Evolutionary conservation across 2,888 invertebrate species (phyloP).

Genomic region (Eupithecia dodoneata): DNA sequence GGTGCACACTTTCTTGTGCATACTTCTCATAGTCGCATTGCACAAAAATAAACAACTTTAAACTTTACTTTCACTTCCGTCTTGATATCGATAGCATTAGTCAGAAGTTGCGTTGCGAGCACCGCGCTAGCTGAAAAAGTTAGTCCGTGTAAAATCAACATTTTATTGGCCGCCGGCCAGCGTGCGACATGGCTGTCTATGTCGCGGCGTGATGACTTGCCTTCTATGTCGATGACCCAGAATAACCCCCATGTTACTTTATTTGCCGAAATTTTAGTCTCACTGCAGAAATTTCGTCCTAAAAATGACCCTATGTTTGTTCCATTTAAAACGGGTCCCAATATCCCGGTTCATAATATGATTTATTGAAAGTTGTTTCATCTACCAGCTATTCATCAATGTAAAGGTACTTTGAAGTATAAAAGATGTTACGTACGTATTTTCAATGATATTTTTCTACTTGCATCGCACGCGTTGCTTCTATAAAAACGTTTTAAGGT

Average conservation of each 20-base stretch:
- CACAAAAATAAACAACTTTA: not conserved
- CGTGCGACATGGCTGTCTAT: conserved; percentile 44
- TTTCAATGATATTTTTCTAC: too few relatives aligned
- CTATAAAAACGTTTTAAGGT: too few relatives aligned
- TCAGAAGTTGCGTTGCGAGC: conserved; percentile 38
- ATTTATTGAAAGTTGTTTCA: not conserved
- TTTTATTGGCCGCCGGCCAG: conserved; percentile 59
- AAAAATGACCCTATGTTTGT: not conserved
- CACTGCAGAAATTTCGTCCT: not conserved
- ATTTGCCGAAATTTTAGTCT: not conserved
- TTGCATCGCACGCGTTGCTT: too few relatives aligned
- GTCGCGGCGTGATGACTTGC: conserved; percentile 48
- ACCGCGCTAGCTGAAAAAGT: conserved; percentile 55
- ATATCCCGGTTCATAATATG: not conserved
- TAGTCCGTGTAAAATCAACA: conserved; percentile 54
- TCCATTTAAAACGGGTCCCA: not conserved
- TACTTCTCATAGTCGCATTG: too few relatives aligned
- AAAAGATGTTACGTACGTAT: too few relatives aligned
- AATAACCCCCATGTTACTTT: not conserved
- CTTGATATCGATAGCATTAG: not conserved
- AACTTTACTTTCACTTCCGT: not conserved
- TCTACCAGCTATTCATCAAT: not conserved
- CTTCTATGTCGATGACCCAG: conserved; percentile 45
- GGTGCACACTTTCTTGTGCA: too few relatives aligned
- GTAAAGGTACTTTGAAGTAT: not conserved